Evolutionary conservation across 2,113 vertebrate species (phyloP).

Genomic region (Vimba vimba): DNA sequence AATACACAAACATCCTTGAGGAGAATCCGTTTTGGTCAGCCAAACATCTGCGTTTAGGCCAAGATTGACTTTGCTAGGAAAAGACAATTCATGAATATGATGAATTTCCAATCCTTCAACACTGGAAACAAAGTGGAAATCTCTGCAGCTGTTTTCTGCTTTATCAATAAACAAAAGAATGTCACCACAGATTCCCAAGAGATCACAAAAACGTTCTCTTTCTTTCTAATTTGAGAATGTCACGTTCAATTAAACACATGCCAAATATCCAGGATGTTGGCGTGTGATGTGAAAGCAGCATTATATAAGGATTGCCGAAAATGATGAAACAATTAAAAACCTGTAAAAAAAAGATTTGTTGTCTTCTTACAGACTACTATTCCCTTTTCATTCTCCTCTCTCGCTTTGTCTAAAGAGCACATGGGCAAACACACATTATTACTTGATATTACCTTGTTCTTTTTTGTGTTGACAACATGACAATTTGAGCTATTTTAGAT

Average conservation of each 20-base stretch:
- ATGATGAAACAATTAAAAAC: not conserved
- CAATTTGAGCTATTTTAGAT: too few species aligned
- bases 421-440: too few species aligned
- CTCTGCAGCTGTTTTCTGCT: constrained; percentile 5
- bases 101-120: not conserved
- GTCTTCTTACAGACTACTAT: not conserved
- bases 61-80: constrained; percentile 11
- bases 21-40: not conserved
- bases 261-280: not conserved
- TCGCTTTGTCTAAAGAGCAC: too few species aligned
- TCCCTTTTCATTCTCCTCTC: too few species aligned
- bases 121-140: not conserved
- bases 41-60: not conserved
- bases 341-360: not conserved
- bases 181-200: not conserved
- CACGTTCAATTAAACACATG: not conserved
- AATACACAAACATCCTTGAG: constrained; percentile 11
- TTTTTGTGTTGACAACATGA: too few species aligned
- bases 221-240: not conserved
- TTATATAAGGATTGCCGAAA: not conserved
- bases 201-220: not conserved
- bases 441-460: too few species aligned
- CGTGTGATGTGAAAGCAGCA: not conserved
- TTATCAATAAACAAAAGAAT: constrained; percentile 2
- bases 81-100: not conserved